phyloP scores from a whole-genome alignment of 2,113 vertebrate species.

The Centropristis striata region DNA sequence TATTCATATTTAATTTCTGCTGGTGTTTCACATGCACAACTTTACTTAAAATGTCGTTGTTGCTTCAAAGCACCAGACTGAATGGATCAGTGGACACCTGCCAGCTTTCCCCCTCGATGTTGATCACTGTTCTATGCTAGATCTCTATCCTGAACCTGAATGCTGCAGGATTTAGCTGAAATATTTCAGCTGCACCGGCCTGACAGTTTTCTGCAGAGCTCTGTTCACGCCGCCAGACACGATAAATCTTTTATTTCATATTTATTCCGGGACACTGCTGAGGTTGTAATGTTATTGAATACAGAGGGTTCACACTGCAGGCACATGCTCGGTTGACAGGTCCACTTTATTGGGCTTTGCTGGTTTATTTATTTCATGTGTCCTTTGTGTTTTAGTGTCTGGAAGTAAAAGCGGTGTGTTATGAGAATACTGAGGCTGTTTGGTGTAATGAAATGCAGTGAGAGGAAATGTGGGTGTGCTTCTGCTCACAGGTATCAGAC shows the following conservation, averaged over 20 bases:
- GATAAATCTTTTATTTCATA: slow-evolving; percentile 76
- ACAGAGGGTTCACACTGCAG: slow-evolving; percentile 19
- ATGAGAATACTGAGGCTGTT: slow-evolving; percentile 2
- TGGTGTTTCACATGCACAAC: slow-evolving; percentile 33
- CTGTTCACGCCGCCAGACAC: slow-evolving; percentile 39
- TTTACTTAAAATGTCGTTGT: slow-evolving; percentile 35
- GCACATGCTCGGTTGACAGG: slow-evolving; percentile 36
- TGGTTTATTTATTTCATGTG: slow-evolving; percentile 47
- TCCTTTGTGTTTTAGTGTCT: slow-evolving; percentile 26
- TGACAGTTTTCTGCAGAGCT: slow-evolving; percentile 49
- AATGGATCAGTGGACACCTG: slow-evolving; percentile 32
- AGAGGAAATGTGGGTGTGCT: slow-evolving; percentile 12
- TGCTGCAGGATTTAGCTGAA: slow-evolving; percentile 55
- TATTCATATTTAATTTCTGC: slow-evolving; percentile 46
- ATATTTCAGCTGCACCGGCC: slow-evolving; percentile 31
- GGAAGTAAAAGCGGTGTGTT: slow-evolving; percentile 2
- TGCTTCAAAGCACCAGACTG: slow-evolving; percentile 36
- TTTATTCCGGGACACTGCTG: slow-evolving; percentile 59
- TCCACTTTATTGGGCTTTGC: slow-evolving; percentile 39
- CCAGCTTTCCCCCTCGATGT: slow-evolving; percentile 25
- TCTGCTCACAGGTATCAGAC: slow-evolving; percentile 4
- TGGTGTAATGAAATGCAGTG: slow-evolving; percentile 36
- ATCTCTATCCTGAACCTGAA: slow-evolving; percentile 23
- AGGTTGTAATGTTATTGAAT: slow-evolving; percentile 24
- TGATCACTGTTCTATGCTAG: slow-evolving; percentile 34